These are phyloP conservation scores for Cheilosia vulpina DNA, from an alignment of 2,888 invertebrate species.

Conservation along the genomic window DNA sequence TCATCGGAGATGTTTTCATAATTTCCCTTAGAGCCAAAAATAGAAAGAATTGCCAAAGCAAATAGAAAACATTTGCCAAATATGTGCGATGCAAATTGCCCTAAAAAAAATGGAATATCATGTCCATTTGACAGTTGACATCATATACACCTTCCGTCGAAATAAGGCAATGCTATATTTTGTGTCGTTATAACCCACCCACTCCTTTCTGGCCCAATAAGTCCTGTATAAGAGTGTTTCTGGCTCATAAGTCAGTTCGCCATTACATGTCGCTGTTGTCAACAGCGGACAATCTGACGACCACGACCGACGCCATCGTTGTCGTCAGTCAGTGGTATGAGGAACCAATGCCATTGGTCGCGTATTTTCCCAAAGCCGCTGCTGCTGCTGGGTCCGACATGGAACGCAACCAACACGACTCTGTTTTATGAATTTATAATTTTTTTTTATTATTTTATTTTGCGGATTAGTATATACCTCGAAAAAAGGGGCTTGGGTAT, in stretches of 20 bases:
- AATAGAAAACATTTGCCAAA: slow-evolving; percentile 48
- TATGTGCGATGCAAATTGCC: slow-evolving; percentile 4
- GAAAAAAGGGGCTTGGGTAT: slow-evolving; percentile 43
- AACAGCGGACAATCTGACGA: slow-evolving; percentile 50
- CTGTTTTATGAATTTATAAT: slow-evolving; percentile 60
- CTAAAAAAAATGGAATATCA: slow-evolving; percentile 24
- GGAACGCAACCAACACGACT: slow-evolving; percentile 56
- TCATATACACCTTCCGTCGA: neutral
- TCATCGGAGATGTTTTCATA: slow-evolving; percentile 28
- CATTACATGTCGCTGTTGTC: slow-evolving; percentile 54
- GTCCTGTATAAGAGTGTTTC: slow-evolving; percentile 16
- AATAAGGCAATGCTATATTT: neutral
- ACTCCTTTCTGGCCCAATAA: slow-evolving; percentile 50
- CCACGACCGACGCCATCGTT: slow-evolving; percentile 32
- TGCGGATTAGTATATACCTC: slow-evolving; percentile 24
- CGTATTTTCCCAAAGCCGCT: slow-evolving; percentile 42
- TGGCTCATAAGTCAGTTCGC: slow-evolving; percentile 49
- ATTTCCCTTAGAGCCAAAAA: slow-evolving; percentile 34
- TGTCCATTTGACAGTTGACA: neutral
- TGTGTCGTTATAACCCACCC: slow-evolving; percentile 19
- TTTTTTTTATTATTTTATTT: slow-evolving; percentile 18
- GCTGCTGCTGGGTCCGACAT: slow-evolving; percentile 18
- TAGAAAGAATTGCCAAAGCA: slow-evolving; percentile 14
- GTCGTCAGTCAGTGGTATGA: slow-evolving; percentile 33
- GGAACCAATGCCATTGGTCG: slow-evolving; percentile 57